Evolutionary conservation across 2,113 vertebrate species (phyloP), one percentile per base, ranked within the genome.

Genomic region (Oreamnos americanus): DNA sequence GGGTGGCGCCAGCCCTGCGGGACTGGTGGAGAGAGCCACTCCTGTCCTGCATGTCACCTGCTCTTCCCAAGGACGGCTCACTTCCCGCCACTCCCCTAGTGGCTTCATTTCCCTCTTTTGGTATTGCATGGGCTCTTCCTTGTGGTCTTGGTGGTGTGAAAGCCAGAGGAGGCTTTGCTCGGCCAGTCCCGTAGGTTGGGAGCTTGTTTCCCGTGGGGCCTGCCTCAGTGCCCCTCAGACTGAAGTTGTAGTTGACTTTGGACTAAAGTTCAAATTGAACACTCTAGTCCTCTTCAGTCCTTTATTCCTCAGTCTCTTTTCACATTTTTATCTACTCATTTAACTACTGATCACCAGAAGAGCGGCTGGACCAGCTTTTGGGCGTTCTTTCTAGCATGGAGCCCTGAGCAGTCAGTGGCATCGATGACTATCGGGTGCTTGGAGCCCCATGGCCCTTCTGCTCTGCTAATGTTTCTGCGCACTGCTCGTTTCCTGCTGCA

Each of bases 401-500:
- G 67, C 55, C 8, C 25, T 2, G 5, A 39, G 81, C 51, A 5
- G 1, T 12, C 5, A 85, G 83, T 45, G 19, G 14, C 62, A 15
- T 33, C 1, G 2, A 74, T 33, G 36, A 15, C n/a, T 55, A 51
- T 78, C 30, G 93, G 81, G 67, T 8, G 1, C 17, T 21, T 4
- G 53, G 47, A 64, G 33, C 90, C 67, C 95, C 2, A 10, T 6
- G 13, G 94, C 57, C n/a, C 39, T n/a, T 57, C 43, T 57, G 36
- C 57, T 85, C 16, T 0, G 0, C 43, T 85, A 1, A 7, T 36
- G 90, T 84, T 74, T 92, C 74, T 86, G 78, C 47, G 2, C 53
- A 9, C 0, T 58, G 71, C n/a, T 58, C 30, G 17, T 92, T 95
- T 93, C 87, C 93, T 98, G 92, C 49, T 39, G 67, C 12, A 21